These are phyloP conservation scores for Diadegma fenestrale DNA, from an alignment of 2,888 invertebrate genomes.

Conservation along the genomic window DNA sequence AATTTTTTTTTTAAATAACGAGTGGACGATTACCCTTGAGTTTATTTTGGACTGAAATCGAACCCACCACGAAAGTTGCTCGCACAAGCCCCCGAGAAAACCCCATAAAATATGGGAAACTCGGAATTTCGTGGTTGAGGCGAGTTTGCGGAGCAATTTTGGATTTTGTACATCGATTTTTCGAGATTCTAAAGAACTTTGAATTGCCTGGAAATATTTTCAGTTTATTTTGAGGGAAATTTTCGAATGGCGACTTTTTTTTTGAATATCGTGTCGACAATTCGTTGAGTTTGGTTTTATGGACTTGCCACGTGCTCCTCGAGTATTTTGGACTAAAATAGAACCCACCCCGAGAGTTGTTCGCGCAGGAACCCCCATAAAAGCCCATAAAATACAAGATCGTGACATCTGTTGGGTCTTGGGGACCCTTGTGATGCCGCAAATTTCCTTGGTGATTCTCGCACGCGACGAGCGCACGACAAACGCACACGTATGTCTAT, in stretches of 20 bases:
- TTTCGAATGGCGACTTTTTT: no score
- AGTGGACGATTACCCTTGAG: no score
- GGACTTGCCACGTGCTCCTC: background rate
- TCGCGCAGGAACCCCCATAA: background rate
- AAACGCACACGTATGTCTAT: constrained; percentile 38
- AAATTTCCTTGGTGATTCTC: constrained; percentile 29
- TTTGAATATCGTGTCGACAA: no score
- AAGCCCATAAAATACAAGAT: background rate
- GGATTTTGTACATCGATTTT: background rate
- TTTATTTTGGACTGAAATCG: no score
- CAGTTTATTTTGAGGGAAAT: no score
- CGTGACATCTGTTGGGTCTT: constrained; percentile 60
- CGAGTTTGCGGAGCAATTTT: no score
- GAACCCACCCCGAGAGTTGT: background rate
- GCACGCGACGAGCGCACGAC: constrained; percentile 56
- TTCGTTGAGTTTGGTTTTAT: background rate
- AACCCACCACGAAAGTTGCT: no score
- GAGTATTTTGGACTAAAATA: background rate
- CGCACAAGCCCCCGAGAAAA: no score
- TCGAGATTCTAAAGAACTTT: background rate
- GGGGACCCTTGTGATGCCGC: constrained; percentile 15
- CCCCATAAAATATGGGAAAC: no score
- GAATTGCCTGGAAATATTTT: background rate
- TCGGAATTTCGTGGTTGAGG: no score
- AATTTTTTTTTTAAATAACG: no score